Evolutionary conservation across 2,797 vertebrate species (phyloP), one percentile per base, ranked within the genome.

Genomic region (Mastacembelus armatus): DNA sequence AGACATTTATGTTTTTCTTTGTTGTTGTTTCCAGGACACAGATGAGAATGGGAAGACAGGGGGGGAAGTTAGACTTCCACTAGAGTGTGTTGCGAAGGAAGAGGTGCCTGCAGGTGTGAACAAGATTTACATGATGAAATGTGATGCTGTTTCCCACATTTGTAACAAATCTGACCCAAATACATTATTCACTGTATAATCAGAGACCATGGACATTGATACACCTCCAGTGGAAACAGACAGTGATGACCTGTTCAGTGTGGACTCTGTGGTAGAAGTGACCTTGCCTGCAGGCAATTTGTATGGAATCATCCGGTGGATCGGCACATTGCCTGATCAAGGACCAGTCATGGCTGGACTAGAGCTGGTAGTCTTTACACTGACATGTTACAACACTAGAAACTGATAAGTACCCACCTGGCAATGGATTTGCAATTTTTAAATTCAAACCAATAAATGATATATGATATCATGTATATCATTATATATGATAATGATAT

Each of bases 251-350:
- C 55, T 33, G 45, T 60, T 96, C 35, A 86, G 68, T 5, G 19
- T 95, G 40, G 90, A 92, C 65, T 95, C 95, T 11, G 7, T 94
- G 74, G 95, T 96, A 3, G 93, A 95, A 87, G 92, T 96, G 66
- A 67, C 80, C 4, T 38, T 95, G 65, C 81, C 18, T 2, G 10
- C 10, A 1, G 88, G 86, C 1, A 88, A 76, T 2, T 52, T 74
- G 1, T 94, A 92, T 0, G 96, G 95, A 68, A 95, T 90, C 19
- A 93, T 97, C 68, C 95, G 94, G 33, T 97, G 96, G 96, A 86
- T 94, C 27, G 96, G 96, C 1, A 48, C 0, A 16, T 51, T 96
- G 39, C 90, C 91, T 0, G 83, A 59, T 0, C 70, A 49, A 1
- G 4, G 21, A 1, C 87, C 87, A 2, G 57, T 15, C 32, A 93